Evolutionary conservation across 2,797 vertebrate genomes (phyloP).

Genomic region (Prionace glauca): DNA sequence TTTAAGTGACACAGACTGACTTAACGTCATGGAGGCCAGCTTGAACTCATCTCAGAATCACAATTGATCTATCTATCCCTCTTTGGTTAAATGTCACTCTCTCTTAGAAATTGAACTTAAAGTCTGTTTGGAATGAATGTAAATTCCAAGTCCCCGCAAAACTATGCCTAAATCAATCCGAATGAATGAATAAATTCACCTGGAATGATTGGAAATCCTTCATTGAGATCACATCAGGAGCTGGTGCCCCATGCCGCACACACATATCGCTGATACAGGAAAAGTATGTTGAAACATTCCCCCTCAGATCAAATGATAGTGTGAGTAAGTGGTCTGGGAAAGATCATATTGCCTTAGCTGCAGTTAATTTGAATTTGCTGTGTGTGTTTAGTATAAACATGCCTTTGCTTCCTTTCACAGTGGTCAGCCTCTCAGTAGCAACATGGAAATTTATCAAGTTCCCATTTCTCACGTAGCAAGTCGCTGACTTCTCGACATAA

Average conservation of each 20-base stretch:
- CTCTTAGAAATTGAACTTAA: neutral
- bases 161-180: neutral
- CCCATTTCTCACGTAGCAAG: neutral
- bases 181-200: neutral
- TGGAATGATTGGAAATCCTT: neutral
- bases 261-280: neutral
- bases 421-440: neutral
- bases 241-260: neutral
- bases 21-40: too few species aligned
- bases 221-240: neutral
- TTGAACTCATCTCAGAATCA: neutral
- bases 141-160: neutral
- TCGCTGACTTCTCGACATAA: neutral
- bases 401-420: constrained; percentile 10
- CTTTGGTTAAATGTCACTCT: neutral
- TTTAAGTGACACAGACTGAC: too few species aligned
- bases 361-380: constrained; percentile 20
- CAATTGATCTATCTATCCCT: neutral
- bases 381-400: constrained; percentile 25
- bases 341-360: constrained; percentile 2
- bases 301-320: neutral
- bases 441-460: too few species aligned
- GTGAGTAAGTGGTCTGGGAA: neutral
- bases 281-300: neutral
- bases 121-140: neutral